Percentiles rank a stretch among this genome's conserved stretches.
These are phyloP conservation scores for Drosophila ezoana DNA, from an alignment of 2,888 invertebrate species.

Conservation along the genomic window DNA sequence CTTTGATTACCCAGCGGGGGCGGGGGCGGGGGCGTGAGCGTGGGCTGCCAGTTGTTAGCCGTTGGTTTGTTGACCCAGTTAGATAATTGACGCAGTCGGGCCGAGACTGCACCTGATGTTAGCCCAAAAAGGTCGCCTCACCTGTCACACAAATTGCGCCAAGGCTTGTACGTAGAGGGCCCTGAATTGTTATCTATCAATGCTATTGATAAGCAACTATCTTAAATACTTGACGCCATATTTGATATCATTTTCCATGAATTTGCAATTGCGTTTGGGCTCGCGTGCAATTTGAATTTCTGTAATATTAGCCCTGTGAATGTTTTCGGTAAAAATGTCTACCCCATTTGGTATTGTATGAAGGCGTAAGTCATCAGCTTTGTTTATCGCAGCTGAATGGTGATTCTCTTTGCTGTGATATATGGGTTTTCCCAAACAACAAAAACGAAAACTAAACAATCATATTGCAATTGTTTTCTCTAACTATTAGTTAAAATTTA, in stretches of 20 bases:
- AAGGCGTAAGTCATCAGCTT: slow-evolving; percentile 8
- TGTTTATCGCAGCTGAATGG: slow-evolving; percentile 25
- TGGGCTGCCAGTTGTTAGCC: background rate
- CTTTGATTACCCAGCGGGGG: background rate
- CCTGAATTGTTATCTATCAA: slow-evolving; percentile 19
- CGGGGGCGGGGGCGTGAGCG: background rate
- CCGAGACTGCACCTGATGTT: background rate
- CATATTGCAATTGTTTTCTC: background rate
- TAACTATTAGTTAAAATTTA: background rate
- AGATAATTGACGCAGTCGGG: slow-evolving; percentile 17
- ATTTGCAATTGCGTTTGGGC: background rate
- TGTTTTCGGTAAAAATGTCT: background rate
- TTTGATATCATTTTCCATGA: slow-evolving; percentile 5
- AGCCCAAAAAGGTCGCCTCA: slow-evolving; percentile 15
- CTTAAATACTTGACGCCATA: slow-evolving; percentile 16
- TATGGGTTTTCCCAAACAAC: background rate
- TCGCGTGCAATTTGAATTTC: slow-evolving; percentile 13
- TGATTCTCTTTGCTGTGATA: background rate
- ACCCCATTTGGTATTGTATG: background rate
- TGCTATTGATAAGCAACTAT: slow-evolving; percentile 29
- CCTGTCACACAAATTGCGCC: no score
- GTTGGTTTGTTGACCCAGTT: slow-evolving; percentile 36
- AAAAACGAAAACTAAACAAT: slow-evolving; percentile 1
- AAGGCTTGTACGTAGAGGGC: background rate
- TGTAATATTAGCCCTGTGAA: background rate